These are phyloP conservation scores for Catocala sponsa DNA, from an alignment of 2,888 invertebrate species.

Conservation along the genomic window DNA sequence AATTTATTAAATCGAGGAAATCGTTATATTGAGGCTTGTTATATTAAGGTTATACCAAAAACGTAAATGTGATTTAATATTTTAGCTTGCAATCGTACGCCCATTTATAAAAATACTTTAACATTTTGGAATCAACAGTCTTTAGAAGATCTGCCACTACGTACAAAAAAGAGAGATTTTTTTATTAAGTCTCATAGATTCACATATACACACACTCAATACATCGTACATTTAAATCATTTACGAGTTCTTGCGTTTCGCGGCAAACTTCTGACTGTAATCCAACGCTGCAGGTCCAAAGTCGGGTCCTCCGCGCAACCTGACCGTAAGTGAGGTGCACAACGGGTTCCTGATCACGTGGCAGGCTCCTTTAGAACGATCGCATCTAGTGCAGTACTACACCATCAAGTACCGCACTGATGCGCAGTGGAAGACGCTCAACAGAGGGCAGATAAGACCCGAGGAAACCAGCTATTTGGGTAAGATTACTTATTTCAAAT, in stretches of 20 bases:
- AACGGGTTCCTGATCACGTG: slow-evolving; percentile 97
- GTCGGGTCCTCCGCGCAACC: slow-evolving; percentile 96
- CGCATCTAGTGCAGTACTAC: slow-evolving; percentile 95
- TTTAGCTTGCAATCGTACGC: too few species aligned
- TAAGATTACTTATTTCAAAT: slow-evolving; percentile 60
- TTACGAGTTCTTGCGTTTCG: neutral
- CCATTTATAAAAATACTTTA: too few species aligned
- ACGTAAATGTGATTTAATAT: too few species aligned
- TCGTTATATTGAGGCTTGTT: too few species aligned
- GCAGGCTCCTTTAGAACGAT: slow-evolving; percentile 94
- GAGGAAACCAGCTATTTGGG: slow-evolving; percentile 96
- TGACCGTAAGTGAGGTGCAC: slow-evolving; percentile 95
- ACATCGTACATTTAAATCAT: too few species aligned
- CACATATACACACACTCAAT: too few species aligned
- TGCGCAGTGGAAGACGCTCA: slow-evolving; percentile 95
- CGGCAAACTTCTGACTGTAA: neutral
- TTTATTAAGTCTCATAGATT: too few species aligned
- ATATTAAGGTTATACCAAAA: too few species aligned
- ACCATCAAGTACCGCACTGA: slow-evolving; percentile 97
- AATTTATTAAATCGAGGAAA: too few species aligned
- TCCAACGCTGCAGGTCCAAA: slow-evolving; percentile 91
- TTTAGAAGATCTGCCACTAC: too few species aligned
- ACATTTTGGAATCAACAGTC: too few species aligned
- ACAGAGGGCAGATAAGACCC: slow-evolving; percentile 95
- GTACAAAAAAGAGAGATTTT: too few species aligned